phyloP scores from a whole-genome alignment of 2,888 invertebrate species.

The Ennomos fuscantarius region DNA sequence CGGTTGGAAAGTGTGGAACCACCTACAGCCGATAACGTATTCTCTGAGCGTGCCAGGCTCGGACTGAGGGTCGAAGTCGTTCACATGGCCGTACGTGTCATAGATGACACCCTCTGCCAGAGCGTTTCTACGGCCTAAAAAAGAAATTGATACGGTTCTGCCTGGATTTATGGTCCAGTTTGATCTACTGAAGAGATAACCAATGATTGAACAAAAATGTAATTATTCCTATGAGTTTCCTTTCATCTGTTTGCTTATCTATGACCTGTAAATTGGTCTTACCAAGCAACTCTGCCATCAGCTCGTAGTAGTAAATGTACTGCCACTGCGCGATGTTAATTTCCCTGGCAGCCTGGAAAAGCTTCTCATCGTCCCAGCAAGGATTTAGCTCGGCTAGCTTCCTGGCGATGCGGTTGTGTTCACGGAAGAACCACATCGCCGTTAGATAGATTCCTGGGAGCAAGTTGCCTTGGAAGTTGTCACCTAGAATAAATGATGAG shows the following conservation, averaged over 20 bases:
- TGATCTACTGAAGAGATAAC: too few relatives aligned
- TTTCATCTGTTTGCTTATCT: too few relatives aligned
- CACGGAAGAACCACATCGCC: slow-evolving; percentile 74
- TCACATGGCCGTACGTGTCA: slow-evolving; percentile 70
- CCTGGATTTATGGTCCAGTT: too few relatives aligned
- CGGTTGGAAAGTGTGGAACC: slow-evolving; percentile 70
- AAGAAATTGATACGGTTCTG: background rate
- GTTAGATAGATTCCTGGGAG: slow-evolving; percentile 43
- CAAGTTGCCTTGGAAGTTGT: slow-evolving; percentile 39
- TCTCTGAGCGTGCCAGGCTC: slow-evolving; percentile 86
- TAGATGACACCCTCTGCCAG: slow-evolving; percentile 49
- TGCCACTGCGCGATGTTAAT: slow-evolving; percentile 92
- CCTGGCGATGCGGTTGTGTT: slow-evolving; percentile 88
- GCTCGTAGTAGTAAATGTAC: slow-evolving; percentile 92
- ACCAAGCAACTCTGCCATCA: slow-evolving; percentile 90
- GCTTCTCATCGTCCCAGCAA: slow-evolving; percentile 93
- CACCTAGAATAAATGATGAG: slow-evolving; percentile 42
- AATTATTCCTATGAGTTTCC: too few relatives aligned
- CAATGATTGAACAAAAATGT: too few relatives aligned
- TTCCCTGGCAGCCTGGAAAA: slow-evolving; percentile 86
- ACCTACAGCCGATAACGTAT: slow-evolving; percentile 85
- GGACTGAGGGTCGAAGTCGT: slow-evolving; percentile 86
- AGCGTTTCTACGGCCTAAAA: slow-evolving; percentile 44
- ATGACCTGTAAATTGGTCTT: slow-evolving; percentile 58
- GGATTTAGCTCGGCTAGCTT: slow-evolving; percentile 81